These are phyloP conservation scores for Liolophura sinensis DNA, from an alignment of 1,140 invertebrate species.

Conservation along the genomic window DNA sequence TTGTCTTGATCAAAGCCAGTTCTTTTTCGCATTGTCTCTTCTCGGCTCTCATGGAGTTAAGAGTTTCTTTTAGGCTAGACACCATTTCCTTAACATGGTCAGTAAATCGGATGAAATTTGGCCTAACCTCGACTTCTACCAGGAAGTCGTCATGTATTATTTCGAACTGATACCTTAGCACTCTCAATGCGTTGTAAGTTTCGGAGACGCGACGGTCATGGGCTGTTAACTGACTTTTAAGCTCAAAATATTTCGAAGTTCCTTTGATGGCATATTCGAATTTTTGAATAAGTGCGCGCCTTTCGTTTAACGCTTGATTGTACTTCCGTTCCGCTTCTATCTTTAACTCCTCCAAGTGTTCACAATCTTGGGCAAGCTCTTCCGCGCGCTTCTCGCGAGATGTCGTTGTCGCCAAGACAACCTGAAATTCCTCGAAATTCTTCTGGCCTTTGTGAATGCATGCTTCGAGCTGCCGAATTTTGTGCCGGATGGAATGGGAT, in stretches of 20 bases:
- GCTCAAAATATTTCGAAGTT: background rate
- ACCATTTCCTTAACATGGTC: background rate
- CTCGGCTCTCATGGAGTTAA: background rate
- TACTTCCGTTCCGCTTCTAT: background rate
- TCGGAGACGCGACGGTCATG: background rate
- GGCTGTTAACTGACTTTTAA: background rate
- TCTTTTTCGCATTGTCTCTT: conserved; percentile 2
- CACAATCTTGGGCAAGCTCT: background rate
- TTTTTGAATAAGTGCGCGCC: background rate
- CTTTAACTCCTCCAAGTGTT: background rate
- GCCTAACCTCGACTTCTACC: background rate
- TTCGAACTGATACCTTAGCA: background rate
- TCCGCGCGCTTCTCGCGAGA: conserved; percentile 1
- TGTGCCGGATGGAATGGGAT: background rate
- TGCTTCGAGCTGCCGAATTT: background rate
- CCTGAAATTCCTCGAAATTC: background rate
- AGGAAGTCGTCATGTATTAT: background rate
- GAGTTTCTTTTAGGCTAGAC: background rate
- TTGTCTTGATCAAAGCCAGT: background rate
- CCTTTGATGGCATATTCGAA: background rate
- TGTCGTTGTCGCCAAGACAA: background rate
- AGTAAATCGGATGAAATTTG: background rate
- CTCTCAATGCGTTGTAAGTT: background rate
- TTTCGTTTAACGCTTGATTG: background rate
- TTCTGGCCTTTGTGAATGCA: background rate